Base-by-base conservation (phyloP, 2,797 vertebrate genomes). In the Parambassis ranga region DNA sequence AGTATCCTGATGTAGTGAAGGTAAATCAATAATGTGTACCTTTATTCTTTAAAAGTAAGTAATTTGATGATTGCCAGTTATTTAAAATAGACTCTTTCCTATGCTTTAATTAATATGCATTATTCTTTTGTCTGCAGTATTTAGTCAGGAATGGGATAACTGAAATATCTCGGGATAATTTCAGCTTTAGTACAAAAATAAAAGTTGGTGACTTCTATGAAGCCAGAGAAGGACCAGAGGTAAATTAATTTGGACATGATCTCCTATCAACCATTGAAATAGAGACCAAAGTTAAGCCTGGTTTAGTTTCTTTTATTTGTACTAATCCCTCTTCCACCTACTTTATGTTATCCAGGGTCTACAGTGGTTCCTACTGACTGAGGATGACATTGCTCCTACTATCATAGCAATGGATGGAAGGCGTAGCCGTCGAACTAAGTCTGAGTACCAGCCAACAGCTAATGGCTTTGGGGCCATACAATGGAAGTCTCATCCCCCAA, bases 131-230 rank as follows among this genome's bases (percentile, higher is more conserved):
- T 92, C 91, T 93, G 85, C 93, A 98, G 95, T 98, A 97, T 92
- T 92, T 98, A 84, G 91, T 93, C 87, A 94, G 95, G 91, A 96
- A 95, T 91, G 94, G 96, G 92, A 95, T 98, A 90, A 94, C 91
- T 85, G 92, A 95, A 91, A 95, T 98, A 92, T 94, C 96, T 79
- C 94, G 95, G 79, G 95, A 96, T 87, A 95, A 97, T 93, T 98
- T 99, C 92, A 97, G 96, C 94, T 98, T 99, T 91, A 98, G 95
- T 92, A 93, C 95, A 92, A 98, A 98, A 94, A 94, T 98, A 90
- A 94, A 94, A 93, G 93, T 98, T 87, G 96, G 96, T 85, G 94
- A 96, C 92, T 97, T 98, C 93, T 98, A 96, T 93, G 95, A 97
- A 95, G 94, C 94, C 92, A 95, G 94, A 95, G 95, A 96, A 90